phyloP scores from a whole-genome alignment of 2,888 invertebrate species.

The Athalia rosae region DNA sequence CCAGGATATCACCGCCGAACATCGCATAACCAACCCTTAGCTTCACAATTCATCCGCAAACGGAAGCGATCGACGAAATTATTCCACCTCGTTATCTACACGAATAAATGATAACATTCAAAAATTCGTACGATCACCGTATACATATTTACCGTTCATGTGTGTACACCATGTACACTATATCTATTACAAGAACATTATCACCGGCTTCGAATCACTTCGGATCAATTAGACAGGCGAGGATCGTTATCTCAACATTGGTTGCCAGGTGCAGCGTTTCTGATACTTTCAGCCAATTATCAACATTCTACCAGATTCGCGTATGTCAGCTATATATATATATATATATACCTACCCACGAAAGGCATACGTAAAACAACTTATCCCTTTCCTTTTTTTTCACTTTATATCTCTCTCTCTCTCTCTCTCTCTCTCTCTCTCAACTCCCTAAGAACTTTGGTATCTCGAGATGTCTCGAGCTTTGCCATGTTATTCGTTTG shows the following conservation, averaged over 20 bases:
- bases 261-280: slow-evolving; percentile 48
- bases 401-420: too few relatives aligned
- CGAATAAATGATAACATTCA: too few relatives aligned
- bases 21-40: not conserved
- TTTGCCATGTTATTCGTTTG: too few relatives aligned
- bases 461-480: too few relatives aligned
- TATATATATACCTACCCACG: slow-evolving; percentile 4
- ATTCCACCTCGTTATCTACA: too few relatives aligned
- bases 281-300: slow-evolving; percentile 73
- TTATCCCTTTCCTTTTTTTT: too few relatives aligned
- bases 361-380: not conserved
- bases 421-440: too few relatives aligned
- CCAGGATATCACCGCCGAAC: not conserved
- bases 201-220: slow-evolving; percentile 40
- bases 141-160: not conserved
- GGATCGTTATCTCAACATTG: slow-evolving; percentile 24
- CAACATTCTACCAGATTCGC: slow-evolving; percentile 65
- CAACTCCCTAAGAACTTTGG: too few relatives aligned
- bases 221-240: slow-evolving; percentile 71
- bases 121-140: too few relatives aligned
- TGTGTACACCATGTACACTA: not conserved
- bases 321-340: not conserved
- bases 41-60: slow-evolving; percentile 19
- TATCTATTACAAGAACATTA: slow-evolving; percentile 55
- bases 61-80: slow-evolving; percentile 6